phyloP scores from a whole-genome alignment of 1,140 invertebrate genomes.

The Thalassaphorura encarpata region DNA sequence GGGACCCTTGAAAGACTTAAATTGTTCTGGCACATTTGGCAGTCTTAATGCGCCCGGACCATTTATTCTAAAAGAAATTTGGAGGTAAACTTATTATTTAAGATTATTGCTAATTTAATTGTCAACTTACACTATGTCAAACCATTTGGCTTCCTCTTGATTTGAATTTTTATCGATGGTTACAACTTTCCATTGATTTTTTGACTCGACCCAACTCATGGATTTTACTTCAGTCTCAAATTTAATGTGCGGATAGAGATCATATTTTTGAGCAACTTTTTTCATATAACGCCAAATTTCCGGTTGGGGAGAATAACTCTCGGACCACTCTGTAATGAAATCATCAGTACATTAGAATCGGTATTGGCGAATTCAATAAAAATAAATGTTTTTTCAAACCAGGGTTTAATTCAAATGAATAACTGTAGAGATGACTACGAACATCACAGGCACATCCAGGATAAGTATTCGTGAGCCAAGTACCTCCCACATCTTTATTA shows the following conservation, averaged over 20 bases:
- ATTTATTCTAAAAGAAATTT: slow-evolving; percentile 2
- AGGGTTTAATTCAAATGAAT: slow-evolving; percentile 24
- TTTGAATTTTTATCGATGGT: not conserved
- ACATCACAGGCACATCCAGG: slow-evolving; percentile 23
- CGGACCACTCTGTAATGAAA: slow-evolving; percentile 16
- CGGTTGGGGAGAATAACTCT: slow-evolving; percentile 12
- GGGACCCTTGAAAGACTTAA: slow-evolving; percentile 12
- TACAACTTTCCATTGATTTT: slow-evolving; percentile 16
- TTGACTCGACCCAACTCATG: slow-evolving; percentile 12
- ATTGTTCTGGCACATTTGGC: slow-evolving; percentile 13
- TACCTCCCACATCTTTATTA: slow-evolving; percentile 21
- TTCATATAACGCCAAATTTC: slow-evolving; percentile 21
- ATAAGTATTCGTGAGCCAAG: slow-evolving; percentile 22
- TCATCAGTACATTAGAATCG: not conserved
- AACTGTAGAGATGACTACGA: slow-evolving; percentile 17
- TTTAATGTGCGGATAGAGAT: slow-evolving; percentile 12
- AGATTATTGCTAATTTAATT: not conserved
- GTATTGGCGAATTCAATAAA: not conserved
- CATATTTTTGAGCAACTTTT: slow-evolving; percentile 15
- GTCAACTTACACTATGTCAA: slow-evolving; percentile 13
- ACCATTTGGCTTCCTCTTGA: not conserved
- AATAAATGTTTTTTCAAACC: slow-evolving; percentile 6
- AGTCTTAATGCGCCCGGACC: slow-evolving; percentile 5
- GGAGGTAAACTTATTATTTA: no score
- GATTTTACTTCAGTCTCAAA: slow-evolving; percentile 19